Base-by-base conservation (phyloP, 2,113 vertebrate genomes). In the Halcyon malimbica region DNA sequence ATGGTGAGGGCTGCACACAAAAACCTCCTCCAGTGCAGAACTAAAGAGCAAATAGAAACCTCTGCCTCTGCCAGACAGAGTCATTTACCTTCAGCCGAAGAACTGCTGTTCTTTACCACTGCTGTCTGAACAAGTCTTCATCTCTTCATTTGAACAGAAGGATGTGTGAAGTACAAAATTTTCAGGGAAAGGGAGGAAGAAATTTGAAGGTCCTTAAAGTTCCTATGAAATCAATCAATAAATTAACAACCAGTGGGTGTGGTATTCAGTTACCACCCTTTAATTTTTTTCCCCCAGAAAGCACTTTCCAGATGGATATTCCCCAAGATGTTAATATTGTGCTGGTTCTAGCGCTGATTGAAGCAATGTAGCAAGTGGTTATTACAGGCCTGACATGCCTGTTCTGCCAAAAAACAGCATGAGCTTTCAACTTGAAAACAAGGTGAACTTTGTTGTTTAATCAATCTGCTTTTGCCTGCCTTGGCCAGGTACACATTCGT, bases 221-320 rank as follows among this genome's bases (percentile, higher is more conserved):
- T 37, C 51, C 76, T 21, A 16, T 54, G 86, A 82, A 93, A 81
- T 59, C 10, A 11, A 10, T 74, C 8, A 12, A 9, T 76, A 53
- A 76, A 73, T 26, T 76, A 83, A 87, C 25, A 73, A 84, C 77
- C 14, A 39, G 13, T 63, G 50, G 33, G 21, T 83, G 56, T 51
- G 51, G 10, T 64, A 48, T 68, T 94, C 65, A 67, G 15, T 83
- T 87, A 53, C 73, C 46, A 73, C 54, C 25, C 31, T 88, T 70
- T 68, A 63, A 57, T 82, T 23, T 50, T 19, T 31, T 11, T 2
- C 2, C 57, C 67, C 35, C 26, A 28, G 60, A 80, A 88, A 70
- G 60, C 93, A 68, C 37, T 80, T 96, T 91, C 87, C 94, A 97
- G 73, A 83, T 96, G 90, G 65, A 94, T 96, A 91, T 95, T n/a